These are phyloP conservation scores for Drosophila navojoa DNA, from an alignment of 1,140 invertebrate species.

Conservation along the genomic window DNA sequence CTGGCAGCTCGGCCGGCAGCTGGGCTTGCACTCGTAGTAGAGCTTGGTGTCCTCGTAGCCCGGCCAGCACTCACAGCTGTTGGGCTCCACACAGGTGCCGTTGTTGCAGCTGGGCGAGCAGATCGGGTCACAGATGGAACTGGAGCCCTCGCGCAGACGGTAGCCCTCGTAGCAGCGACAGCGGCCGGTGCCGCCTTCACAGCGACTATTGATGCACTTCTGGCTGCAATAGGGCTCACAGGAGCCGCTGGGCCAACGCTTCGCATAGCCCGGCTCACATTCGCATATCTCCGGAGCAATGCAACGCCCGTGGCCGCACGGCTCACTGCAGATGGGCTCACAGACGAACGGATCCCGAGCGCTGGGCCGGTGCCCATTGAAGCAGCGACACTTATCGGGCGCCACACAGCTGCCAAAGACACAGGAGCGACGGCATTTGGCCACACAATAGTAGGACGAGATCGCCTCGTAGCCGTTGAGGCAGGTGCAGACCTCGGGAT, in stretches of 20 bases:
- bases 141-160: conserved; percentile 54
- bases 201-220: conserved; percentile 74
- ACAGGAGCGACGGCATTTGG: conserved; percentile 83
- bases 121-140: conserved; percentile 82
- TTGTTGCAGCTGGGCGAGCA: conserved; percentile 83
- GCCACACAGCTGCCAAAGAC: conserved; percentile 70
- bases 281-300: conserved; percentile 72
- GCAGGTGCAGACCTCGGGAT: conserved; percentile 86
- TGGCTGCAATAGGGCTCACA: conserved; percentile 83
- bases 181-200: conserved; percentile 56
- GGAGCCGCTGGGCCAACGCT: conserved; percentile 63
- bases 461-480: conserved; percentile 85
- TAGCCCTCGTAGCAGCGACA: conserved; percentile 79
- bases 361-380: conserved; percentile 64
- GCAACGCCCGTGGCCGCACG: conserved; percentile 64
- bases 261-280: conserved; percentile 69
- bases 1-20: conserved; percentile 83
- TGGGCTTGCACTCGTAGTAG: conserved; percentile 61
- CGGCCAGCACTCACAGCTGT: conserved; percentile 62
- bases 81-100: conserved; percentile 85
- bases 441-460: conserved; percentile 78
- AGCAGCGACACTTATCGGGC: conserved; percentile 74
- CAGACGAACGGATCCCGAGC: conserved; percentile 74
- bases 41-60: conserved; percentile 75
- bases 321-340: conserved; percentile 70